A percentile compares a stretch with the other conserved stretches of the same genome.
phyloP scores from a whole-genome alignment of 2,888 invertebrate genomes.

The Lithodes maja region DNA sequence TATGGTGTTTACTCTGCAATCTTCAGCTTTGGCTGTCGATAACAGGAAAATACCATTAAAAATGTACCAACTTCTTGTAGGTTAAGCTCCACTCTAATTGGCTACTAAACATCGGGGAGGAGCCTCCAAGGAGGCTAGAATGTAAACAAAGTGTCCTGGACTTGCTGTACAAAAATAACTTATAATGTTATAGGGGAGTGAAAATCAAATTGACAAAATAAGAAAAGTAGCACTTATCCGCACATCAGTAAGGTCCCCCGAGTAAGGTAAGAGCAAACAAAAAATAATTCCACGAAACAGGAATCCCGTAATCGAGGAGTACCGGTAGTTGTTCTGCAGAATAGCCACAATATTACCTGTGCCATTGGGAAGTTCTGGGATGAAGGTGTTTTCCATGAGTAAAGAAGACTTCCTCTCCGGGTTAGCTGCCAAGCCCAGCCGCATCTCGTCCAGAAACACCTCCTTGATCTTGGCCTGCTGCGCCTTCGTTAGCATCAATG shows the following conservation, averaged over 20 bases:
- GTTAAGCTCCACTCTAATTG: too few species aligned
- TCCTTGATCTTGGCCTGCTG: slow-evolving; percentile 78
- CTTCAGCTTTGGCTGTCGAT: too few species aligned
- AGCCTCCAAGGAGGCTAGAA: too few species aligned
- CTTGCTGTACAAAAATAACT: too few species aligned
- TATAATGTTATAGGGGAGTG: too few species aligned
- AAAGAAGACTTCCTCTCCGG: slow-evolving; percentile 77
- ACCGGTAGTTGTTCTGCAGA: background rate
- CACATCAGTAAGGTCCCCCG: background rate
- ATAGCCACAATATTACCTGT: slow-evolving; percentile 42
- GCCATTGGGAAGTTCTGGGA: slow-evolving; percentile 84
- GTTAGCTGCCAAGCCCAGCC: slow-evolving; percentile 78
- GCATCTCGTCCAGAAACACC: slow-evolving; percentile 81
- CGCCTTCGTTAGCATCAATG: slow-evolving; percentile 74
- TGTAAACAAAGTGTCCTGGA: too few species aligned
- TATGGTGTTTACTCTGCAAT: too few species aligned
- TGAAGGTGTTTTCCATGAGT: slow-evolving; percentile 86
- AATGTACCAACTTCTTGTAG: too few species aligned
- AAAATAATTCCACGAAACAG: too few species aligned
- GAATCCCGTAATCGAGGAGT: background rate
- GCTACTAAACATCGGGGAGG: too few species aligned
- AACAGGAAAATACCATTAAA: too few species aligned
- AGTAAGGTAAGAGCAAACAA: background rate
- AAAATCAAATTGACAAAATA: too few species aligned
- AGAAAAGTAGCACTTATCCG: background rate